Percentiles rank a stretch among this genome's conserved stretches.
phyloP scores from a whole-genome alignment of 2,888 invertebrate species.

The Netelia virgata region DNA sequence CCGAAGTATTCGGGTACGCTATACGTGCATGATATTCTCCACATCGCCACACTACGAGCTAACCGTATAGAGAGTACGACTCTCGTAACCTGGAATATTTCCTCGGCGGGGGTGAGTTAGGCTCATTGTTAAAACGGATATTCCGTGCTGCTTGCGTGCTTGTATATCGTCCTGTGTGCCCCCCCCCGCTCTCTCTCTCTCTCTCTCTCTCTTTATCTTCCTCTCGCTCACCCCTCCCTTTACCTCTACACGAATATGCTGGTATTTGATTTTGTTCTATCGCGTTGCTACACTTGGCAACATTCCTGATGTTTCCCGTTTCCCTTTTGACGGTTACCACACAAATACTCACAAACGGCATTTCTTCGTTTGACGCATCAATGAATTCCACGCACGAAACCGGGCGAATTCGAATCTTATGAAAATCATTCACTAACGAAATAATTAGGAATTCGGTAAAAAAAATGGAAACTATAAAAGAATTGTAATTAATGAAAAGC shows the following conservation, averaged over 20 bases:
- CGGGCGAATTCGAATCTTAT: too few relatives aligned
- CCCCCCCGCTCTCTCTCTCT: slow-evolving; percentile 23
- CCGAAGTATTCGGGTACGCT: slow-evolving; percentile 41
- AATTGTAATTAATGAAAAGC: too few relatives aligned
- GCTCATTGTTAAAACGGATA: slow-evolving; percentile 83
- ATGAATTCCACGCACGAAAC: neutral
- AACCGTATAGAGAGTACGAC: neutral
- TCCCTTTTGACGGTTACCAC: slow-evolving; percentile 51
- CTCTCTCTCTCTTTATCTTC: slow-evolving; percentile 19
- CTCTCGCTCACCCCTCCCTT: slow-evolving; percentile 27
- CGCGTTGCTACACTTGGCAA: slow-evolving; percentile 45
- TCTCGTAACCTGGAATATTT: slow-evolving; percentile 43
- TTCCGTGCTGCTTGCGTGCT: slow-evolving; percentile 80
- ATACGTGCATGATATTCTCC: slow-evolving; percentile 51
- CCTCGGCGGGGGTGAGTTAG: slow-evolving; percentile 45
- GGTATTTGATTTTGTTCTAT: slow-evolving; percentile 55
- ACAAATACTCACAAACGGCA: neutral
- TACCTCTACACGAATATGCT: slow-evolving; percentile 40
- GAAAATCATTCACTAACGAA: too few relatives aligned
- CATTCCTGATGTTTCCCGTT: slow-evolving; percentile 62
- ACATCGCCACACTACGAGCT: slow-evolving; percentile 25
- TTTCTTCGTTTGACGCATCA: slow-evolving; percentile 20
- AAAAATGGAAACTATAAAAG: too few relatives aligned
- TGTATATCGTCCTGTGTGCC: slow-evolving; percentile 70
- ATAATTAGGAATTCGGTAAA: too few relatives aligned